Percentiles rank a stretch among this genome's conserved stretches.
phyloP scores from a whole-genome alignment of 2,113 vertebrate genomes.

The Cygnus buccinator region DNA sequence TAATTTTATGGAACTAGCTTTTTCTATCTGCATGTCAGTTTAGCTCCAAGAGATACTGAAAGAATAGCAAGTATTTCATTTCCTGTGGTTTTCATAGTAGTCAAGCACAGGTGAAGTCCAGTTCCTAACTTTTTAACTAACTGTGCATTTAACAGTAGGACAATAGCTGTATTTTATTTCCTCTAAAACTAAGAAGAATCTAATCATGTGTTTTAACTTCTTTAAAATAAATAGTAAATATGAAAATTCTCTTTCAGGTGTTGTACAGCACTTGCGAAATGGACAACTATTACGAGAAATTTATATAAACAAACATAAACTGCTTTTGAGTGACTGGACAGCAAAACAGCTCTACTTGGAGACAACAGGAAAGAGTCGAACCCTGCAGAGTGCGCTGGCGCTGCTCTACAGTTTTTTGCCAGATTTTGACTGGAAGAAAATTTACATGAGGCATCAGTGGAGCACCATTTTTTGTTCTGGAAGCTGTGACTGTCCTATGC shows the following conservation, averaged over 20 bases:
- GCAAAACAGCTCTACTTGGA: slow-evolving; percentile 90
- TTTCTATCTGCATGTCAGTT: background rate
- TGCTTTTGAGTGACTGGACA: slow-evolving; percentile 84
- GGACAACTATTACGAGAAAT: slow-evolving; percentile 88
- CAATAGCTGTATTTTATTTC: background rate
- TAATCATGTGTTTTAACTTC: background rate
- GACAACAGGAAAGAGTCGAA: slow-evolving; percentile 93
- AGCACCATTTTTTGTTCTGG: slow-evolving; percentile 92
- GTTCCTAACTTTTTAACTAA: background rate
- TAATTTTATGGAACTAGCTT: background rate
- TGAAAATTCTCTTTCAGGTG: slow-evolving; percentile 76
- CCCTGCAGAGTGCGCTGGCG: slow-evolving; percentile 91
- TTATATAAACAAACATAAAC: slow-evolving; percentile 86
- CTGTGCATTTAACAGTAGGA: background rate
- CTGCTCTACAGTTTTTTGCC: slow-evolving; percentile 91
- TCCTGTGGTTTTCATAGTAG: background rate
- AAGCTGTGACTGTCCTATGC: slow-evolving; percentile 89
- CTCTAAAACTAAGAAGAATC: background rate
- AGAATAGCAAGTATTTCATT: background rate
- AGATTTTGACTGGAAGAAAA: slow-evolving; percentile 89
- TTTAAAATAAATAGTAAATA: background rate
- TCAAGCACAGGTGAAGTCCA: background rate
- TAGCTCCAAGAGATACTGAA: background rate
- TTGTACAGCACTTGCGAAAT: slow-evolving; percentile 92
- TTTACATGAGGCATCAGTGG: slow-evolving; percentile 89